Evolutionary conservation across 2,888 invertebrate genomes (phyloP).

Genomic region (Acleris cristana): DNA sequence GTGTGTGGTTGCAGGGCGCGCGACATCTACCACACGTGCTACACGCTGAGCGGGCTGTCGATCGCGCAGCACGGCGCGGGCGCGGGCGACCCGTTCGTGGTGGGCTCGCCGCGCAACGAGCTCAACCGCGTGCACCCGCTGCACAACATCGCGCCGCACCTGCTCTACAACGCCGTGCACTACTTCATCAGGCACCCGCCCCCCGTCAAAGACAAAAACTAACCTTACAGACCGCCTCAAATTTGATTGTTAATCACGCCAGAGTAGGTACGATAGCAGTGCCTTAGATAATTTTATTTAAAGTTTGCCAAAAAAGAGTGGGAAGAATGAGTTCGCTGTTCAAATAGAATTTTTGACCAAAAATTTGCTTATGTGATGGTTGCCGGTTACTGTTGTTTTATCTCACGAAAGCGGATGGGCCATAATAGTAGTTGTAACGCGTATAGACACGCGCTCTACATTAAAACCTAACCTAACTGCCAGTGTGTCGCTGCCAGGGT

Average conservation of each 20-base stretch:
- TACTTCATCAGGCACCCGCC: conserved; percentile 77
- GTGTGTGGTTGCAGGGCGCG: conserved; percentile 84
- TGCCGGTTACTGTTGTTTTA: too few relatives aligned
- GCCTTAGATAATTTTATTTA: too few relatives aligned
- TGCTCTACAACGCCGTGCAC: conserved; percentile 77
- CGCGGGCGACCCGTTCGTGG: conserved; percentile 77
- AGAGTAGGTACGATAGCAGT: too few relatives aligned
- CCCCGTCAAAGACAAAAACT: conserved; percentile 73
- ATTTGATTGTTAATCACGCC: not conserved
- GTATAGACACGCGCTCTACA: too few relatives aligned
- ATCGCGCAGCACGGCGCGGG: conserved; percentile 91
- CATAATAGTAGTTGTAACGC: too few relatives aligned
- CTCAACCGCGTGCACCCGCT: conserved; percentile 91
- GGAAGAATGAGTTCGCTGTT: too few relatives aligned
- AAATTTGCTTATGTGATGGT: too few relatives aligned
- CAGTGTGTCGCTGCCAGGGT: too few relatives aligned
- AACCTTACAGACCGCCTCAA: conserved; percentile 38
- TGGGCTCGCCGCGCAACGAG: conserved; percentile 88
- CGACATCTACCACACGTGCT: conserved; percentile 99
- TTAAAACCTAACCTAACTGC: too few relatives aligned
- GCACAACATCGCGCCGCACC: conserved; percentile 90
- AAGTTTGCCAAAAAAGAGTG: too few relatives aligned
- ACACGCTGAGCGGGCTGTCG: conserved; percentile 96
- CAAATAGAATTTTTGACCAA: too few relatives aligned
- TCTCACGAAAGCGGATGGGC: too few relatives aligned